Base-by-base conservation (phyloP, 1,140 invertebrate species). In the Leptonema lineaticorne region DNA sequence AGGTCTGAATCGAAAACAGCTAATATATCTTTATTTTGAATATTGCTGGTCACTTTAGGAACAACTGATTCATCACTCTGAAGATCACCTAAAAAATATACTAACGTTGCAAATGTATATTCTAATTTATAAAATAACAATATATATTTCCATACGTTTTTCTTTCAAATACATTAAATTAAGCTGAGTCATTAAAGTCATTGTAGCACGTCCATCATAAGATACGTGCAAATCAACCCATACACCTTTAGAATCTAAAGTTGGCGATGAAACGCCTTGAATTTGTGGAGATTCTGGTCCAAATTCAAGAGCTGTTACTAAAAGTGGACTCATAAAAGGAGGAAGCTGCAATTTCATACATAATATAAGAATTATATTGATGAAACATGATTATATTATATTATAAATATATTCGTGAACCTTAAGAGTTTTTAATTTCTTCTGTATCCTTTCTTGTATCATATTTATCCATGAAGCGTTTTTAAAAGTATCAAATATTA, bases 181-280 rank as follows among this genome's bases (percentile, higher is more conserved):
- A 26, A 98, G 80, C 78, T 97, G 95, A 0, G 96, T 98, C 75
- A 95, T 93, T n/a, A 99, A 87, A 1, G 92, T 95, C 84, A 98
- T 91, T 63, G 89, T 87, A 27, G 94, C 87, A 57, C 88, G 87
- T 29, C 97, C 97, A 73, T 92, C 88, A 80, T 98, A 98, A 8
- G 87, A 88, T 45, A 99, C 80, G 76, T 97, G 92, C 11, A 97
- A 82, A 81, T 98, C 93, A 2, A 97, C 82, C 96, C 96, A 99
- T 18, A 97, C 80, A 2, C 97, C 96, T 71, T 90, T 87, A 67
- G 92, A 89, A 81, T 98, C 92, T 29, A 95, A 75, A 53, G 86
- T 81, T 0, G 94, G 93, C 73, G 88, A 85, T 27, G 86, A 86
- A 27, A 91, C 86, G 56, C 88, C 86, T 56, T 90, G 85, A 73